phyloP scores from a whole-genome alignment of 2,797 vertebrate species.

The Prionace glauca region DNA sequence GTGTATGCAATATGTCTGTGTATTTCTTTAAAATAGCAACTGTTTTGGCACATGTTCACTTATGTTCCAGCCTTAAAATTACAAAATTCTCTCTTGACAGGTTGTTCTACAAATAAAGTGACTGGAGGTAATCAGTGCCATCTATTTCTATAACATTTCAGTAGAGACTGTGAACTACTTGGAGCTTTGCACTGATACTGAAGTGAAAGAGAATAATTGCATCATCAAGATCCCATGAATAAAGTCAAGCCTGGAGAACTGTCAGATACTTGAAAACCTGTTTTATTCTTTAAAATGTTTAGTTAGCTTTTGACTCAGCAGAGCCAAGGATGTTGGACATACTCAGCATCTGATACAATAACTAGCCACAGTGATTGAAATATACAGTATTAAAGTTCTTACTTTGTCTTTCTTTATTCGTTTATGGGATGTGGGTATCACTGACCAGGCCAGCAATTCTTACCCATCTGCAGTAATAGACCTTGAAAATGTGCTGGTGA shows the following conservation, averaged over 20 bases:
- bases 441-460: too few species aligned
- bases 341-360: neutral
- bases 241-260: neutral
- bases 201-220: conserved; percentile 34
- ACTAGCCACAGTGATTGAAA: neutral
- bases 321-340: neutral
- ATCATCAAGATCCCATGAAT: conserved; percentile 38
- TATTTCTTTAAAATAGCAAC: neutral
- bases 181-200: neutral
- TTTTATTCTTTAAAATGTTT: conserved; percentile 7
- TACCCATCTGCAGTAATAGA: too few species aligned
- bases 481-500: too few species aligned
- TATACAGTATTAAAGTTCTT: neutral
- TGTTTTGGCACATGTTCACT: neutral
- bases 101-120: conserved; percentile 79
- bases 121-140: conserved; percentile 40
- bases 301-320: neutral
- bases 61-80: neutral
- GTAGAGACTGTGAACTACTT: neutral
- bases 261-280: conserved; percentile 25
- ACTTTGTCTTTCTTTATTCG: neutral
- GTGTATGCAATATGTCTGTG: neutral
- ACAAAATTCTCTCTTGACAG: conserved; percentile 51
- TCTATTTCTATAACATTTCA: conserved; percentile 32
- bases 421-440: too few species aligned